Conservation (phyloP, 2,888 invertebrate species). For the Digitonthophagus gazella region DNA sequence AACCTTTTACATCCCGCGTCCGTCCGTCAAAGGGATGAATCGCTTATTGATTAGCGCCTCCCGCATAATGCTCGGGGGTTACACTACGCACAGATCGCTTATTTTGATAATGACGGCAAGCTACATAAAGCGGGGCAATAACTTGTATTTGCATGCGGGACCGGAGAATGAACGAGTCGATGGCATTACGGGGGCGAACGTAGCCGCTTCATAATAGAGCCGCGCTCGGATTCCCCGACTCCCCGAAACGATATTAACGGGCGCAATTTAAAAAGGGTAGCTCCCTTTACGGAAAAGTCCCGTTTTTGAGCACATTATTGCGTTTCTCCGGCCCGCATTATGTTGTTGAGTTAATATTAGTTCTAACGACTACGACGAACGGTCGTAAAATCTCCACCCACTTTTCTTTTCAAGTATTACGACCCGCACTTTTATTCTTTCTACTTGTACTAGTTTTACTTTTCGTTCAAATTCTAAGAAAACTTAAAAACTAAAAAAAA, state of each 20-base stretch:
- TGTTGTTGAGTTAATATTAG: not conserved
- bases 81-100: not conserved
- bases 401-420: not conserved
- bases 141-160: not conserved
- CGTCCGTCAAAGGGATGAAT: not conserved
- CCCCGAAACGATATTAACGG: not conserved
- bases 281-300: not conserved
- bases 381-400: not conserved
- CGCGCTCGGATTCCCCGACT: not conserved
- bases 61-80: not conserved
- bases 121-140: not conserved
- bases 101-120: not conserved
- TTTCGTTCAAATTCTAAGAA: too few species aligned
- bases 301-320: not conserved
- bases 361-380: not conserved
- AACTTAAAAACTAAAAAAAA: too few species aligned
- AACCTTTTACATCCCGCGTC: not conserved
- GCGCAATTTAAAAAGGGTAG: not conserved
- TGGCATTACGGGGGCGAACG: not conserved
- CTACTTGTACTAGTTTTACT: too few species aligned
- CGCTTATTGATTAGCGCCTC: not conserved
- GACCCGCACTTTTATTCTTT: not conserved
- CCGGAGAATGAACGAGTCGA: not conserved
- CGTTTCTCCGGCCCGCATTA: not conserved
- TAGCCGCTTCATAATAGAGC: not conserved